Percentiles rank a stretch among this genome's conserved stretches.
Evolutionary conservation across 2,797 vertebrate genomes (phyloP).

Genomic region (Echeneis naucrates): DNA sequence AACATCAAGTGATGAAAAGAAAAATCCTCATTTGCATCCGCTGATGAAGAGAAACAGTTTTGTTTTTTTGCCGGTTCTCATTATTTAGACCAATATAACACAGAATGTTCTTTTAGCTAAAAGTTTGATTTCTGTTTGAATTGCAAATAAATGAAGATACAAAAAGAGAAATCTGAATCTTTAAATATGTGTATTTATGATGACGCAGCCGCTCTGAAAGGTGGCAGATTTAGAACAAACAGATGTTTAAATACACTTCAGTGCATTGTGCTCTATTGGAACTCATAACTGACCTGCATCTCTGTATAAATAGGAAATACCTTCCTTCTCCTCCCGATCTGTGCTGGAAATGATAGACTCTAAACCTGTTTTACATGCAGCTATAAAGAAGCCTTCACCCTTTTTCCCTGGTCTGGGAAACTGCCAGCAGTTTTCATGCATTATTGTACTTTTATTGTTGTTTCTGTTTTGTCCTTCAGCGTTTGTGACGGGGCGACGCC

Average conservation of each 20-base stretch:
- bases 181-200: constrained; percentile 18
- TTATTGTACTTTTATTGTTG: constrained; percentile 68
- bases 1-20: constrained; percentile 41
- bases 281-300: constrained; percentile 5
- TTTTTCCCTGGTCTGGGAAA: constrained; percentile 50
- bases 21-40: constrained; percentile 40
- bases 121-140: constrained; percentile 34
- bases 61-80: constrained; percentile 26
- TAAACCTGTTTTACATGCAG: constrained; percentile 77
- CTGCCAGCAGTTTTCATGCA: constrained; percentile 61
- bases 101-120: constrained; percentile 2
- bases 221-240: neutral
- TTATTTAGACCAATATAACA: constrained; percentile 29
- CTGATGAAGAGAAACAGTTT: constrained; percentile 44
- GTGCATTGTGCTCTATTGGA: neutral
- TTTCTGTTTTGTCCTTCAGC: constrained; percentile 62
- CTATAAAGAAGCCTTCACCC: constrained; percentile 71
- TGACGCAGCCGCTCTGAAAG: neutral
- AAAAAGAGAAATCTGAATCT: constrained; percentile 1
- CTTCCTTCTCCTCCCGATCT: constrained; percentile 7
- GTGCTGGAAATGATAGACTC: constrained; percentile 61
- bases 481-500: constrained; percentile 28
- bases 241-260: neutral
- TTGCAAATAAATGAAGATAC: neutral
- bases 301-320: constrained; percentile 7